Base-by-base conservation (phyloP, 1,140 invertebrate species). In the Ips nitidus region DNA sequence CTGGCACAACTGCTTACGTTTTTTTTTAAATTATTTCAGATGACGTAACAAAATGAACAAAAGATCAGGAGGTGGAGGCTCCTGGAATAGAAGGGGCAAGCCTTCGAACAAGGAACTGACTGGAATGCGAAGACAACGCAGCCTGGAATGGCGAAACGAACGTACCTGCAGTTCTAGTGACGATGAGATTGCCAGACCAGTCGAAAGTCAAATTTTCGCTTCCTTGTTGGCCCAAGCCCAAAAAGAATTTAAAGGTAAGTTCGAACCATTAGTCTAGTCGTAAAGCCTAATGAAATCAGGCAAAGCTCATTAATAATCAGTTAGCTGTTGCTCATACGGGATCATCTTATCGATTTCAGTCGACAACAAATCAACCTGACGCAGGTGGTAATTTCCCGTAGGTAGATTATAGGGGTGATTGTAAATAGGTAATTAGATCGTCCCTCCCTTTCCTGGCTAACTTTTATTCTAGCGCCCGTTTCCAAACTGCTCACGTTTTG, bases 121-220 rank as follows among this genome's bases (percentile, higher is more conserved):
- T 42, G 82, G 82, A 45, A 81, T 88, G 76, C 83, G 85, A 65
- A 81, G 86, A 52, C 86, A 88, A 79, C 83, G 86, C 50, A 87
- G 86, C 70, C 82, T 86, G 52, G 86, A 87, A 78, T 87, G 86
- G 86, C 81, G 84, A 69, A 85, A 86, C 74, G 85, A 87, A 77
- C 81, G 85, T 72, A 82, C 85, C 57, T 87, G 87, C 76, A 88
- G 86, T 70, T 86, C 85, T 76, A 88, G 87, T 77, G 87, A 89
- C 69, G 87, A 88, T 64, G 86, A 86, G 76, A 82, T 86, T 71
- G 75, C 84, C 72, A 80, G 84, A 58, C 80, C 84, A 22, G 84
- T 88, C 58, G 86, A 87, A 45, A 86, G 86, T 68, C 82, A 87
- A 59, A 85, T 87, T 36, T 87, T 88, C 70, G 86, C 87, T 2